phyloP scores from a whole-genome alignment of 2,113 vertebrate species.

The Aptenodytes forsteri region DNA sequence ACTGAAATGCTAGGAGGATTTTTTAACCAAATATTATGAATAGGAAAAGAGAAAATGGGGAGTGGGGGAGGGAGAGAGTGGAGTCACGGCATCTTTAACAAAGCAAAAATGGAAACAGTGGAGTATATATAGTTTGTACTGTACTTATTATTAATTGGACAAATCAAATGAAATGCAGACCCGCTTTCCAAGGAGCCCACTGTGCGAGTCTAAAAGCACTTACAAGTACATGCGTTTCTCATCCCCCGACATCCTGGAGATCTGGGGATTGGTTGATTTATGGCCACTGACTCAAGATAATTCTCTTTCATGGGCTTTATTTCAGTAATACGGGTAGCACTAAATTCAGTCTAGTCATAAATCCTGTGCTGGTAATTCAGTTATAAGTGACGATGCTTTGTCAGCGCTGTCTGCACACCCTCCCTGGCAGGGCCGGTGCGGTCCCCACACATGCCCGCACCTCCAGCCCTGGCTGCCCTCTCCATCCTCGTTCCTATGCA shows the following conservation, averaged over 20 bases:
- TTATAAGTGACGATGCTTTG: neutral
- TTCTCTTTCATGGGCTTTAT: neutral
- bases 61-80: neutral
- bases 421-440: neutral
- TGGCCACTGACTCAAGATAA: neutral
- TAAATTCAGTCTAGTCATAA: neutral
- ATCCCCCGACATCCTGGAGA: neutral
- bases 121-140: neutral
- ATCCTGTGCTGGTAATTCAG: neutral
- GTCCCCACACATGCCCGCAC: rapidly evolving
- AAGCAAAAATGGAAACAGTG: neutral
- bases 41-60: neutral
- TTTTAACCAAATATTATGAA: neutral
- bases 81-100: neutral
- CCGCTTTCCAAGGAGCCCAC: neutral
- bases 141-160: neutral
- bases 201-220: neutral
- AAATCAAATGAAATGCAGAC: neutral
- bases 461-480: neutral
- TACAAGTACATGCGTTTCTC: neutral
- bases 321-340: neutral
- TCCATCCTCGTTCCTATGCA: rapidly evolving
- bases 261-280: conserved; percentile 22
- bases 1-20: neutral
- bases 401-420: neutral